Conservation (phyloP, 2,797 vertebrate species). For the Oophaga sylvatica region DNA sequence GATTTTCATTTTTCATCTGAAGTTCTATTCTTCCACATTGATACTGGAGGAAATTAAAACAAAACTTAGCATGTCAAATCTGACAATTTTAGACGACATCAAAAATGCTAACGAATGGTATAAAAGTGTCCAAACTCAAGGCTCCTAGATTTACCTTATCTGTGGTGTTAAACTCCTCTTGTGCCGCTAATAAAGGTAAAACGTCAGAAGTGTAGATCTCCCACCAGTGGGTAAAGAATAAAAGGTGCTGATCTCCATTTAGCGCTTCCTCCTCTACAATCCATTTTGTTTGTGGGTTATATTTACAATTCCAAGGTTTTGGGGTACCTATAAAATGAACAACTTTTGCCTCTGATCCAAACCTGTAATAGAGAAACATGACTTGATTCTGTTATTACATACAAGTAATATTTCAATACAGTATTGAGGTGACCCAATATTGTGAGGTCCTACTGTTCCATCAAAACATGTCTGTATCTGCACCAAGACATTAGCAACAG, state of each 20-base stretch:
- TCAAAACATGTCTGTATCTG: too few relatives aligned
- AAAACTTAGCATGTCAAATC: too few relatives aligned
- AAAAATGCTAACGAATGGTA: too few relatives aligned
- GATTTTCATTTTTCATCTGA: constrained; percentile 39
- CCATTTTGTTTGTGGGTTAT: constrained; percentile 66
- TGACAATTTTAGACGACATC: too few relatives aligned
- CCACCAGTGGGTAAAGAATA: constrained; percentile 83
- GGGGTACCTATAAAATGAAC: constrained; percentile 81
- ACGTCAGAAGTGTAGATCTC: constrained; percentile 70
- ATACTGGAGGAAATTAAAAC: background rate
- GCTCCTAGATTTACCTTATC: constrained; percentile 5
- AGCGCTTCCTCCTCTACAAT: constrained; percentile 61
- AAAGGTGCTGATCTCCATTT: constrained; percentile 62
- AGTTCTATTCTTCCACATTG: constrained; percentile 45
- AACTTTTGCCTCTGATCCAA: constrained; percentile 80
- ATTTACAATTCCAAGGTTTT: constrained; percentile 81
- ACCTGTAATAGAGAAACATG: constrained; percentile 70
- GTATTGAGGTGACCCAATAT: too few relatives aligned
- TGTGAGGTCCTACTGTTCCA: too few relatives aligned
- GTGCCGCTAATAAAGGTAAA: constrained; percentile 64
- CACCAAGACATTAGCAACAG: too few relatives aligned
- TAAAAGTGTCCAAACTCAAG: too few relatives aligned
- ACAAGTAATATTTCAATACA: too few relatives aligned
- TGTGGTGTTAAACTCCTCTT: constrained; percentile 45
- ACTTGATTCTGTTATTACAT: too few relatives aligned